Percentiles rank a stretch among this genome's conserved stretches.
Evolutionary conservation across 2,113 vertebrate species (phyloP).

Genomic region (Melanerpes formicivorus): DNA sequence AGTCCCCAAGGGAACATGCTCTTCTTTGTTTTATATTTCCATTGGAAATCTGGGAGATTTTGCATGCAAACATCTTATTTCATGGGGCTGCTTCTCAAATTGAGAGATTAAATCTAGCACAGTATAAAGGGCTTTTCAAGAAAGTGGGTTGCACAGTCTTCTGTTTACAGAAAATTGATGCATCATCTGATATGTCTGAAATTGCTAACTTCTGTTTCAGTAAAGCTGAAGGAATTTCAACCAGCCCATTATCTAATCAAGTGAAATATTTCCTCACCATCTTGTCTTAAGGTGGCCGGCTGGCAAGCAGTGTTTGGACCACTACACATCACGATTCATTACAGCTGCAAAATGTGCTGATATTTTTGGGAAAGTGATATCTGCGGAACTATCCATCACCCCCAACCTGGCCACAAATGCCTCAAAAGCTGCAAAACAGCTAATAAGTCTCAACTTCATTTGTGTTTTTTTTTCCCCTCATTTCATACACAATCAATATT

Average conservation of each 20-base stretch:
- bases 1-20: conserved; percentile 76
- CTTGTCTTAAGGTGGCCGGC: conserved; percentile 74
- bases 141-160: conserved; percentile 78
- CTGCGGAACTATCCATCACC: conserved; percentile 72
- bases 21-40: conserved; percentile 84
- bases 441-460: conserved; percentile 29
- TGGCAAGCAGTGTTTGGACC: conserved; percentile 69
- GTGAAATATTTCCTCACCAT: conserved; percentile 75
- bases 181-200: conserved; percentile 80
- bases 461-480: neutral
- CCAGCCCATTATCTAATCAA: conserved; percentile 79
- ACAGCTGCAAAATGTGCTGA: conserved; percentile 64
- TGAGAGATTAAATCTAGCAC: conserved; percentile 85
- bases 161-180: conserved; percentile 84
- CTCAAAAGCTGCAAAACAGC: conserved; percentile 5
- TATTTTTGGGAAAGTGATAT: conserved; percentile 65
- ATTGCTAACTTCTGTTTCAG: conserved; percentile 79
- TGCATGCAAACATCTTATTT: conserved; percentile 87
- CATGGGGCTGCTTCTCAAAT: conserved; percentile 84
- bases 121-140: conserved; percentile 80
- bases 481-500: conserved; percentile 29
- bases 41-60: conserved; percentile 82
- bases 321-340: conserved; percentile 67
- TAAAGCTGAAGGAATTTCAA: conserved; percentile 79
- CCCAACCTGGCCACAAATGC: conserved; percentile 19